Evolutionary conservation across 1,140 invertebrate species (phyloP), one percentile per base, ranked within the genome.

Genomic region (Drosophila jambulina): DNA sequence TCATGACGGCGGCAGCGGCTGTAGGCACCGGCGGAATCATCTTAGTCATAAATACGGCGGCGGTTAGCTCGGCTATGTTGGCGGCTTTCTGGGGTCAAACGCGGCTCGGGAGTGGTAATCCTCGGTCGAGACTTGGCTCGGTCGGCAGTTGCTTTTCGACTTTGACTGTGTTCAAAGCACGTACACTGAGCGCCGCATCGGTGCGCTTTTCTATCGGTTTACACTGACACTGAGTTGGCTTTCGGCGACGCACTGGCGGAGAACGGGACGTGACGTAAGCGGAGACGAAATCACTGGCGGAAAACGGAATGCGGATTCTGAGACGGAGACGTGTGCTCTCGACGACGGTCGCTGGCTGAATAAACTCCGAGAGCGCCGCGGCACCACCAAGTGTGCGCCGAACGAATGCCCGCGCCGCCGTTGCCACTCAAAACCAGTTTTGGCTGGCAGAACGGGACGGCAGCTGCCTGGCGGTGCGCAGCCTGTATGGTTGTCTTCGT

Each of bases 1-100:
- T 97, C 94, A 94, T 96, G 80, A 91, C 91, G 91, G 91, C 91
- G 80, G 67, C 67, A 54, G 93, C 91, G 79, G 93, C 91, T 80
- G 93, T 93, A 82, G 93, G 93, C 82, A 93, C 91, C 91, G 93
- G 91, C 82, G 92, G 92, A 91, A 93, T 93, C 92, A 93, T 93
- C 82, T 92, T 93, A 92, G 91, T 92, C 91, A 92, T 92, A 91
- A 86, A 92, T 91, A 91, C 82, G 80, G 90, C 82, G 64, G 77
- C 70, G 53, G 80, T 78, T 79, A 86, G 51, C 80, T 91, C 90
- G 65, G 88, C 88, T 88, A 91, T 91, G 32, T 91, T 91, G 82
- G 88, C 81, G 84, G 81, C 78, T 90, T 79, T 71, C 27, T 40
- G 17, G 34, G 34, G 36, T 29, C 51, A 53, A 45, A 29, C 36